These are phyloP conservation scores for Potamilus streckersoni DNA, from an alignment of 1,140 invertebrate genomes.

Conservation along the genomic window DNA sequence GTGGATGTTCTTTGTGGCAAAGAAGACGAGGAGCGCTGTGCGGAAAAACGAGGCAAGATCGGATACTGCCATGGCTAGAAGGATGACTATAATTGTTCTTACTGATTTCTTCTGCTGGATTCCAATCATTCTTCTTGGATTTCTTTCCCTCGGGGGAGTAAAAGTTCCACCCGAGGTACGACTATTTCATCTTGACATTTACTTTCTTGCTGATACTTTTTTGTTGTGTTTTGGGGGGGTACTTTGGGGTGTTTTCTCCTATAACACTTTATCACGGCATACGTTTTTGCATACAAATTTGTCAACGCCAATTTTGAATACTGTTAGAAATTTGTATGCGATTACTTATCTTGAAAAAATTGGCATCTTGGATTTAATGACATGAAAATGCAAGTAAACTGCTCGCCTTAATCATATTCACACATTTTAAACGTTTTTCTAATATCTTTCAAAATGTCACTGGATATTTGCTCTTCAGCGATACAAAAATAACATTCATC, in stretches of 20 bases:
- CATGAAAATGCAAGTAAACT: too few relatives aligned
- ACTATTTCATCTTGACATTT: not conserved
- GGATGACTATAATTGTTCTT: constrained; percentile 73
- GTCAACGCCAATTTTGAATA: not conserved
- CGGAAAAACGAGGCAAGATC: constrained; percentile 59
- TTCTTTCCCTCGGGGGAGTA: constrained; percentile 69
- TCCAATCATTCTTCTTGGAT: constrained; percentile 71
- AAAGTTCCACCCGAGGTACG: constrained; percentile 69
- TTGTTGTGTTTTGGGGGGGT: not conserved
- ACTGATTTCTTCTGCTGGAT: constrained; percentile 74
- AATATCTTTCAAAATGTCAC: too few relatives aligned
- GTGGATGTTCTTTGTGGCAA: constrained; percentile 73
- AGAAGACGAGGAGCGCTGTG: constrained; percentile 69
- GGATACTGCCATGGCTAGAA: constrained; percentile 71
- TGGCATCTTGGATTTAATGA: not conserved
- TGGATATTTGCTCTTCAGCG: too few relatives aligned
- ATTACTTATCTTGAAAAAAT: not conserved
- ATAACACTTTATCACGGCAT: not conserved
- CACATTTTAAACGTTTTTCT: too few relatives aligned
- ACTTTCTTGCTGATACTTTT: not conserved
- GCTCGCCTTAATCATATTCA: too few relatives aligned
- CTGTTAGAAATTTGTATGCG: not conserved
- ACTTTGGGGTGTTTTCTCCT: not conserved
- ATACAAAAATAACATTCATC: too few relatives aligned
- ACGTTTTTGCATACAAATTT: not conserved